Base-by-base conservation (phyloP, 2,113 vertebrate species). In the Lepisosteus osseus region DNA sequence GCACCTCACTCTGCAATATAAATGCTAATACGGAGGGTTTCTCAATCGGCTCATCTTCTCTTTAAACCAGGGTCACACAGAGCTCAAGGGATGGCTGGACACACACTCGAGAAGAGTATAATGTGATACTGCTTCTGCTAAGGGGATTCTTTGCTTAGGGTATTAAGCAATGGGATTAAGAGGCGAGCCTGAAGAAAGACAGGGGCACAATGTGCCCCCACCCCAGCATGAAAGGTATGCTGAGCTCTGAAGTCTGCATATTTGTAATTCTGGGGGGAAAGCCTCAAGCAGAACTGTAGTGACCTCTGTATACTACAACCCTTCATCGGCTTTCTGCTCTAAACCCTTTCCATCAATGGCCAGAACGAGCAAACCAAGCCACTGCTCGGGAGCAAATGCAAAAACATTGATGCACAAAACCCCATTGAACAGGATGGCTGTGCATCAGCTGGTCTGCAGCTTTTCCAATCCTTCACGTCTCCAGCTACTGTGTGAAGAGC, bases 141-240 rank as follows among this genome's bases (percentile, higher is more conserved):
- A 75, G 74, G 73, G 73, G 70, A 55, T 62, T 73, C 68, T 67
- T 54, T 45, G 73, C 73, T 77, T 14, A 56, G 54, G 66, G 67
- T 70, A 66, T 69, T 56, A 76, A 70, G 69, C 61, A 71, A 67
- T 63, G 74, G 67, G 69, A 79, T 81, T 68, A 69, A 68, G 73
- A 72, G 75, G 72, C 73, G 67, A 77, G 51, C 70, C 77, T 74
- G 73, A 57, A 54, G 77, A 80, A 70, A 69, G 66, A 70, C 44
- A 70, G 63, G 12, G 62, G 54, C 40, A 54, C 67, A 74, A 74
- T 56, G 67, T n/a, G 41, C n/a, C 57, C 54, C 61, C 61, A 44
- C 72, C 67, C 11, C 45, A 65, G 59, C 42, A 61, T 69, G 67
- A 74, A 47, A 74, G 68, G 54, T 54, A 61, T 70, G 54, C 63